These are phyloP conservation scores for Mormyrops attenuatus DNA, from an alignment of 2,797 vertebrate genomes.

Conservation along the genomic window DNA sequence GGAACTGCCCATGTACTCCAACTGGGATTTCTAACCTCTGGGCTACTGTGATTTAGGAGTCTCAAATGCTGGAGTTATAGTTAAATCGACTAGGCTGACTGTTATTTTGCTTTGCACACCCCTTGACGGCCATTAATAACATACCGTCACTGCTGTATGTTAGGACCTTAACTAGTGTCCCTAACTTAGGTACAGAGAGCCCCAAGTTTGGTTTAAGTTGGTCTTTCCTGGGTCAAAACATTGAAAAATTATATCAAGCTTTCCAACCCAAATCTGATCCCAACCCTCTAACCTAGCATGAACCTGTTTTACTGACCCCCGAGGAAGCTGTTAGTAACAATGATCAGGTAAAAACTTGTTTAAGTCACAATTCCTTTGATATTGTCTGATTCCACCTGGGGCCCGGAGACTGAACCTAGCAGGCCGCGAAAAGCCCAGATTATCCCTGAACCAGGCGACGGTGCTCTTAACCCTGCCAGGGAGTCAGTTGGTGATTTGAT, in stretches of 20 bases:
- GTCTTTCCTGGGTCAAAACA: background rate
- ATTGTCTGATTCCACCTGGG: slow-evolving; percentile 25
- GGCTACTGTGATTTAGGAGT: background rate
- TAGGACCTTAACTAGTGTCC: background rate
- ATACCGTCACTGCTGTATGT: no score
- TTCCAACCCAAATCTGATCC: background rate
- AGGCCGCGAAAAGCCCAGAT: slow-evolving; percentile 31
- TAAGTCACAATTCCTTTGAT: slow-evolving; percentile 19
- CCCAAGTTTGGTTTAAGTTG: background rate
- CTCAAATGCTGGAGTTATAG: background rate
- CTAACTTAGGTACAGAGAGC: background rate
- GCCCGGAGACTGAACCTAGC: slow-evolving; percentile 22
- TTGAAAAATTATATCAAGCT: background rate
- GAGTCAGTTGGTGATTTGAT: slow-evolving; percentile 50
- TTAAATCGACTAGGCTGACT: background rate
- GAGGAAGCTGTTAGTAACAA: background rate
- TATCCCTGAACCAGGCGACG: slow-evolving; percentile 44
- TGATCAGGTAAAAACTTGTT: background rate
- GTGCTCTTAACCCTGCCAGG: slow-evolving; percentile 45
- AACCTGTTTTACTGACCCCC: background rate
- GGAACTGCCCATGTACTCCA: background rate
- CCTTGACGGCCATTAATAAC: slow-evolving; percentile 32
- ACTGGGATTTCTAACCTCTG: background rate
- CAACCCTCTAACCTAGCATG: background rate
- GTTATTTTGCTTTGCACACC: slow-evolving; percentile 31